A percentile compares a stretch with the other conserved stretches of the same genome.
Evolutionary conservation across 2,888 invertebrate genomes (phyloP).

Genomic region (Chromoteleia sp.): DNA sequence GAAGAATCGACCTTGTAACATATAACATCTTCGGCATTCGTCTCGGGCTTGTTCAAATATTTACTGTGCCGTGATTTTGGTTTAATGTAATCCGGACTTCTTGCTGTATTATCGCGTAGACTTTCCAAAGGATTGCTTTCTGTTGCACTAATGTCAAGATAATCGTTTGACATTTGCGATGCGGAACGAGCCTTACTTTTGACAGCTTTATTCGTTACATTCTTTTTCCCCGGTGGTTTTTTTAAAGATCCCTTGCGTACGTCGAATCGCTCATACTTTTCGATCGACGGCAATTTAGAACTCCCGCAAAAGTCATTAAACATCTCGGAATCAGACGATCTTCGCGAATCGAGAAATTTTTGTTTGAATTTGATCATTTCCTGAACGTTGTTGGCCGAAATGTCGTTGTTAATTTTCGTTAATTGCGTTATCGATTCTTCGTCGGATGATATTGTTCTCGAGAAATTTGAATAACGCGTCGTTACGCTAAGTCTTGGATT

Average conservation of each 20-base stretch:
- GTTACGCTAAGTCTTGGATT: conserved; percentile 26
- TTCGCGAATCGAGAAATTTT: conserved; percentile 21
- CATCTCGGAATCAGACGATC: conserved; percentile 15
- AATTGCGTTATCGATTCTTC: conserved; percentile 60
- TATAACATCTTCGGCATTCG: conserved; percentile 4
- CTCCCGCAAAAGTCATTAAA: background rate
- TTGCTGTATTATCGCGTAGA: background rate
- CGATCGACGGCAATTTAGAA: conserved; percentile 53
- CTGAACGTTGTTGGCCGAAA: conserved; percentile 14
- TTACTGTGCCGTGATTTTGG: conserved; percentile 16
- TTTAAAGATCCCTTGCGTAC: background rate
- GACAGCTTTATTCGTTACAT: background rate
- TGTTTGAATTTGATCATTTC: conserved; percentile 60
- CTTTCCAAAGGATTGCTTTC: conserved; percentile 31
- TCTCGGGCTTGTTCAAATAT: conserved; percentile 20
- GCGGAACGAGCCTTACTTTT: conserved; percentile 6
- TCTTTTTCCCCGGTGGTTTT: background rate
- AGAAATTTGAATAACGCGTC: conserved; percentile 14
- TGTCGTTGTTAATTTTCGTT: conserved; percentile 37
- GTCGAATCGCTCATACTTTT: conserved; percentile 23
- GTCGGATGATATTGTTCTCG: conserved; percentile 45
- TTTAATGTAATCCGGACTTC: background rate
- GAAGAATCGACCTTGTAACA: background rate
- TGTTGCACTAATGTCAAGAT: conserved; percentile 35
- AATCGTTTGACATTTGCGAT: conserved; percentile 17